These are phyloP conservation scores for Gambusia holbrooki DNA, from an alignment of 2,113 vertebrate genomes.

Conservation along the genomic window DNA sequence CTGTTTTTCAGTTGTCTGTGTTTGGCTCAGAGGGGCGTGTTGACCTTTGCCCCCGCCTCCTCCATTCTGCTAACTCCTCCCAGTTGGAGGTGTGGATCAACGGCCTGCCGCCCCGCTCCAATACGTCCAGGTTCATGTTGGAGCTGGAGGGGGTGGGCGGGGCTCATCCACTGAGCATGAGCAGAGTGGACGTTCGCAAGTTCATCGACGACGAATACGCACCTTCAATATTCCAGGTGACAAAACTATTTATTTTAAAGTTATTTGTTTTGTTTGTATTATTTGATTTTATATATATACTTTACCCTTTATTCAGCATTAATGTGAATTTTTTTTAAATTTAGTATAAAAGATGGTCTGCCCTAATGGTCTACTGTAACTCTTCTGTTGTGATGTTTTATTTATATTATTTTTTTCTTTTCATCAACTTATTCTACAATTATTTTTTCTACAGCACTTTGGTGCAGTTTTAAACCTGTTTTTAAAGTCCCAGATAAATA, in stretches of 20 bases:
- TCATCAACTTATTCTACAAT: too few species aligned
- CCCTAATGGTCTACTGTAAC: too few species aligned
- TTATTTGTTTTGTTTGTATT: neutral
- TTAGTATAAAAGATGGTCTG: too few species aligned
- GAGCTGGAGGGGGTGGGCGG: conserved; percentile 82
- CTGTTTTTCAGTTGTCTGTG: conserved; percentile 79
- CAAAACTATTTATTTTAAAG: neutral
- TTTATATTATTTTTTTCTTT: too few species aligned
- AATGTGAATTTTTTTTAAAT: too few species aligned
- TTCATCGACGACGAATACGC: conserved; percentile 92
- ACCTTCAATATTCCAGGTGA: conserved; percentile 90
- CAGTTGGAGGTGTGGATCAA: conserved; percentile 83
- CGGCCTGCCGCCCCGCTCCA: conserved; percentile 66
- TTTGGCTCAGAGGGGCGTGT: conserved; percentile 77
- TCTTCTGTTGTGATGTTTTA: too few species aligned
- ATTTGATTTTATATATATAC: neutral
- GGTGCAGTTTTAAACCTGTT: too few species aligned
- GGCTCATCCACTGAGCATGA: conserved; percentile 14
- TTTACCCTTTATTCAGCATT: neutral
- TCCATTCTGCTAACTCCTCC: conserved; percentile 86
- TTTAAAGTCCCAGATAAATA: too few species aligned
- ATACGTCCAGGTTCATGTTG: conserved; percentile 82
- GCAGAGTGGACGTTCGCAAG: conserved; percentile 36
- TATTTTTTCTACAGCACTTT: too few species aligned
- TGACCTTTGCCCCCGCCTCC: conserved; percentile 81